These are phyloP conservation scores for Harpalus rufipes DNA, from an alignment of 2,888 invertebrate genomes.

Conservation along the genomic window DNA sequence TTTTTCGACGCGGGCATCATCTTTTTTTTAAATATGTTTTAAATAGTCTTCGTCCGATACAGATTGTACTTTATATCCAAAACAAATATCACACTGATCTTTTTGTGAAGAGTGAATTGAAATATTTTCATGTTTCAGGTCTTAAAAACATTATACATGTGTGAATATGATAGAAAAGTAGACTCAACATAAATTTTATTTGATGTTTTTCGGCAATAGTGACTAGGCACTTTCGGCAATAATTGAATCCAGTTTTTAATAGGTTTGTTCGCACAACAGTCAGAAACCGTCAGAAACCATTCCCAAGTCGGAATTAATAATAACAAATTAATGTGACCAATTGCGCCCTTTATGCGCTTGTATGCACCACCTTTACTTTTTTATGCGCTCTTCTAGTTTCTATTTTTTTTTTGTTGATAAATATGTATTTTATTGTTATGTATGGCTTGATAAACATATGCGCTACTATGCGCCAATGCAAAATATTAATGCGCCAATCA, in stretches of 20 bases:
- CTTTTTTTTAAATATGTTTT: not conserved
- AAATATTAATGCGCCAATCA: too few relatives aligned
- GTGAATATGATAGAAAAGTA: not conserved
- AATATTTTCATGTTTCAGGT: constrained; percentile 26
- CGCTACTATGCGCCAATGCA: too few relatives aligned
- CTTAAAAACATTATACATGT: constrained; percentile 34
- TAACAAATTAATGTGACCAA: too few relatives aligned
- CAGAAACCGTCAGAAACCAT: too few relatives aligned
- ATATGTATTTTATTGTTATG: too few relatives aligned
- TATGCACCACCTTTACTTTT: too few relatives aligned
- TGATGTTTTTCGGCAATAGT: constrained; percentile 44
- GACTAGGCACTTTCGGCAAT: constrained; percentile 56
- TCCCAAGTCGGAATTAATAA: too few relatives aligned
- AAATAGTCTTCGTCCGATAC: constrained; percentile 51
- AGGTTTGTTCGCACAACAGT: too few relatives aligned
- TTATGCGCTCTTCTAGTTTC: too few relatives aligned
- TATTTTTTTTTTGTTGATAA: too few relatives aligned
- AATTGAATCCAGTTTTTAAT: not conserved
- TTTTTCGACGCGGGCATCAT: not conserved
- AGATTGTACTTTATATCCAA: constrained; percentile 15
- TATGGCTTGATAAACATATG: too few relatives aligned
- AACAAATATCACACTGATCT: constrained; percentile 62
- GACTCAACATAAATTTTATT: constrained; percentile 33
- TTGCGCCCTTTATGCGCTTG: too few relatives aligned
- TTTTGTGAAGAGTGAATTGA: constrained; percentile 58